A percentile compares a stretch with the other conserved stretches of the same genome.
phyloP scores from a whole-genome alignment of 2,888 invertebrate species.

The Octodonta nipae region DNA sequence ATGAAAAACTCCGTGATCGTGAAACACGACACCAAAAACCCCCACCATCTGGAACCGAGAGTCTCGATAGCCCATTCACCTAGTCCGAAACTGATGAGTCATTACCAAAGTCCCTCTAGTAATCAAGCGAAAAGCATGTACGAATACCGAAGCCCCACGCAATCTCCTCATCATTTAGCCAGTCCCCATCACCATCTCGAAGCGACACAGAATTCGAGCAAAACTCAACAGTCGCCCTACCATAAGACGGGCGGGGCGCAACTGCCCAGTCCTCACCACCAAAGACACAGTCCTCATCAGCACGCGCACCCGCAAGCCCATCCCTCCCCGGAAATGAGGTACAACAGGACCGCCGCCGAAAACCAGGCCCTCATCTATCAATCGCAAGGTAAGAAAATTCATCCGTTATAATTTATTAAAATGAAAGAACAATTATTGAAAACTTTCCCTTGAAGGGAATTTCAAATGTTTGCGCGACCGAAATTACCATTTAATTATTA shows the following conservation, averaged over 20 bases:
- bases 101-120: conserved; percentile 33
- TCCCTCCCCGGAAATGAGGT: conserved; percentile 30
- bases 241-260: conserved; percentile 23
- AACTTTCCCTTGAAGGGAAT: no score
- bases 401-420: no score
- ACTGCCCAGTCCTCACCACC: conserved; percentile 35
- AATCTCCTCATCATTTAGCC: conserved; percentile 33
- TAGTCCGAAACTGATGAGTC: conserved; percentile 44
- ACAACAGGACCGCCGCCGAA: conserved; percentile 26
- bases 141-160: conserved; percentile 34
- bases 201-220: not conserved
- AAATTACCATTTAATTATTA: no score
- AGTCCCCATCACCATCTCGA: conserved; percentile 21
- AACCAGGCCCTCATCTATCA: conserved; percentile 31
- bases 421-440: no score
- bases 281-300: conserved; percentile 5
- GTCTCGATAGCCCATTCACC: conserved; percentile 42
- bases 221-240: conserved; percentile 7
- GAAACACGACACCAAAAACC: conserved; percentile 56
- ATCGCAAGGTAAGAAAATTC: conserved; percentile 15
- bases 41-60: conserved; percentile 42
- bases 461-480: no score
- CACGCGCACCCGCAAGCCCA: conserved; percentile 33
- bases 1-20: conserved; percentile 66
- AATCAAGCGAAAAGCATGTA: conserved; percentile 21